These are phyloP conservation scores for Sycophaga agraensis DNA, from an alignment of 1,140 invertebrate species.

Conservation along the genomic window DNA sequence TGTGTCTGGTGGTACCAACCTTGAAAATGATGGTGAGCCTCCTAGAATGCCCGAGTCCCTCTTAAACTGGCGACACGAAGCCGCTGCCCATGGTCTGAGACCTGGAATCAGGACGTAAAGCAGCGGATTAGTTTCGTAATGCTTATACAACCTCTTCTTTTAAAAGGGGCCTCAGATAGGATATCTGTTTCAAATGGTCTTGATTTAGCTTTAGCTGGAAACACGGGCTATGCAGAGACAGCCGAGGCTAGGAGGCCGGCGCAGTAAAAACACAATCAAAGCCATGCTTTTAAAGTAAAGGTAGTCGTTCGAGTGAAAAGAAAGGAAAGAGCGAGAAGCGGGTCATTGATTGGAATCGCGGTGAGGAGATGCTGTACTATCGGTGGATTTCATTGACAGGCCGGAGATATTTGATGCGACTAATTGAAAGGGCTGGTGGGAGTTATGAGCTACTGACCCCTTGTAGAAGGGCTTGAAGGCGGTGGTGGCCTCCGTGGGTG, in stretches of 20 bases:
- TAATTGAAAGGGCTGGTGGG: conserved; percentile 14
- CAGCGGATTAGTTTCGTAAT: neutral
- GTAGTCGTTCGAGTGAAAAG: too few relatives aligned
- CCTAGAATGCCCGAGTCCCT: neutral
- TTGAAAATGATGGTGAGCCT: conserved; percentile 33
- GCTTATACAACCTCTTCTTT: too few relatives aligned
- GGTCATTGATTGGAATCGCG: too few relatives aligned
- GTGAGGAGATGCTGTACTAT: neutral
- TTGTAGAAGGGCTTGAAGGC: conserved; percentile 87
- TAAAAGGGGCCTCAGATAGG: too few relatives aligned
- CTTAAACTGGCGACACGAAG: conserved; percentile 66
- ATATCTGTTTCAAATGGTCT: too few relatives aligned
- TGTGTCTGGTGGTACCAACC: conserved; percentile 49
- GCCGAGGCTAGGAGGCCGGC: too few relatives aligned
- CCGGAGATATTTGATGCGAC: neutral
- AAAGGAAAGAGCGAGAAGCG: too few relatives aligned
- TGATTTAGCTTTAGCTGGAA: too few relatives aligned
- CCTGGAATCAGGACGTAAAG: conserved; percentile 51
- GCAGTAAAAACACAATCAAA: too few relatives aligned
- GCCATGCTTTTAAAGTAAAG: too few relatives aligned
- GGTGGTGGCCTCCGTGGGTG: conserved; percentile 62
- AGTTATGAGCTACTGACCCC: conserved; percentile 76
- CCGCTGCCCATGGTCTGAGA: conserved; percentile 64
- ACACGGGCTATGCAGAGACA: too few relatives aligned
- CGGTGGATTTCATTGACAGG: too few relatives aligned